Evolutionary conservation across 2,888 invertebrate genomes (phyloP).

Genomic region (Acanthococcus lagerstroemiae): DNA sequence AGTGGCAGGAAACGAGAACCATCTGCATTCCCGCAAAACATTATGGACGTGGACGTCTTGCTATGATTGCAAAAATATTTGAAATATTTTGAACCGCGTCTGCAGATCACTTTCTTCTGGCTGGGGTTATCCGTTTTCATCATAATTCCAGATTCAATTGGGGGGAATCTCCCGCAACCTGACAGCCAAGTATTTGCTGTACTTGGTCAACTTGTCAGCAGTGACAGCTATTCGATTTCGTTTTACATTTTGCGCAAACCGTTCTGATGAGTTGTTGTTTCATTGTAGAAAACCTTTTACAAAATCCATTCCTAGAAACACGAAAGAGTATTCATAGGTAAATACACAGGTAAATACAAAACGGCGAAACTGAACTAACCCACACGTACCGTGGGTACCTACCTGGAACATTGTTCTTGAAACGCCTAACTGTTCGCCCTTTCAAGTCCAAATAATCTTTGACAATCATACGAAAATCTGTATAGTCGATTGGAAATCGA

Average conservation of each 20-base stretch:
- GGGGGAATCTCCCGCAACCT: constrained; percentile 32
- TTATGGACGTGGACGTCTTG: constrained; percentile 33
- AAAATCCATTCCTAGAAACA: neutral
- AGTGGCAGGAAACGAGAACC: constrained; percentile 34
- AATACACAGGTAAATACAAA: neutral
- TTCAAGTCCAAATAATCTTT: constrained; percentile 36
- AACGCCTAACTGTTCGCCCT: constrained; percentile 34
- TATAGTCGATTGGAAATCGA: constrained; percentile 35
- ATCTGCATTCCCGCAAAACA: constrained; percentile 34
- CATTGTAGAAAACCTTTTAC: constrained; percentile 33
- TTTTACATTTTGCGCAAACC: constrained; percentile 34
- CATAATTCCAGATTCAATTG: constrained; percentile 38
- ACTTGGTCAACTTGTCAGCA: constrained; percentile 34
- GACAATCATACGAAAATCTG: constrained; percentile 35
- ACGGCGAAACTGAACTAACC: neutral
- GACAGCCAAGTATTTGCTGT: constrained; percentile 36
- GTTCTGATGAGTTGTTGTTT: constrained; percentile 32
- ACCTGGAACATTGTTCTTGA: constrained; percentile 36
- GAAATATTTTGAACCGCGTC: constrained; percentile 33
- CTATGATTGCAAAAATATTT: constrained; percentile 38
- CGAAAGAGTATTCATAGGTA: neutral
- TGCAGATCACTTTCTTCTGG: constrained; percentile 30
- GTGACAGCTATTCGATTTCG: constrained; percentile 36
- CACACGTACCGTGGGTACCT: constrained; percentile 35
- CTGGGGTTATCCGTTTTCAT: constrained; percentile 40